Evolutionary conservation across 2,113 vertebrate species (phyloP).

Genomic region (Ginglymostoma cirratum): DNA sequence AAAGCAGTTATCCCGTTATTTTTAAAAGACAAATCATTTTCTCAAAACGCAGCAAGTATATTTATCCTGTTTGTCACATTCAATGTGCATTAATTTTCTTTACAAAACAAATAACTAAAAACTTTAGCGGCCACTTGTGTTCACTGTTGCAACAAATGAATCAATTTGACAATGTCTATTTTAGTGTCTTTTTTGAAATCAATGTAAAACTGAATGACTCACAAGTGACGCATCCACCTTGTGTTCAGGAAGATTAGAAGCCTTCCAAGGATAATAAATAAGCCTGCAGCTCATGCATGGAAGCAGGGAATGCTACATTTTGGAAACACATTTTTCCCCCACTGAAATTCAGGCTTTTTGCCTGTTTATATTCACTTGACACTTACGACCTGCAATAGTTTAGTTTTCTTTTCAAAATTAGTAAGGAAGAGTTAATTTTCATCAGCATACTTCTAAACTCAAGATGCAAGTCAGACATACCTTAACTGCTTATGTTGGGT

Average conservation of each 20-base stretch:
- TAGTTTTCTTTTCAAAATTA: not conserved
- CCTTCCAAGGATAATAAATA: not conserved
- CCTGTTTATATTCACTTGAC: not conserved
- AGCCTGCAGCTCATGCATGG: not conserved
- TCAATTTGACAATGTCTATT: not conserved
- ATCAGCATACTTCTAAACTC: not conserved
- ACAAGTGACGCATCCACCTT: not conserved
- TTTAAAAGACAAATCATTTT: not conserved
- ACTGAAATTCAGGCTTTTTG: not conserved
- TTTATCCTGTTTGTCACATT: not conserved
- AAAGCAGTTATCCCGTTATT: not conserved
- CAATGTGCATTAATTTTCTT: not conserved
- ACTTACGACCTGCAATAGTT: too few species aligned
- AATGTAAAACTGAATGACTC: slow-evolving; percentile 12
- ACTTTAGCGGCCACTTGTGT: not conserved
- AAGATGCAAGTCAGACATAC: not conserved
- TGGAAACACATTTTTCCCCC: not conserved
- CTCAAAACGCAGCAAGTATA: not conserved
- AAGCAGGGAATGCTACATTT: not conserved
- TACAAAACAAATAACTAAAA: not conserved
- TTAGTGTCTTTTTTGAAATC: not conserved
- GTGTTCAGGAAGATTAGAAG: not conserved
- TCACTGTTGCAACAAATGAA: not conserved
- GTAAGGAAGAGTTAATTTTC: not conserved
- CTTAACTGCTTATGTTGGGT: too few species aligned